Conservation (phyloP, 2,888 invertebrate genomes). For the Caenorhabditis imperialis region DNA sequence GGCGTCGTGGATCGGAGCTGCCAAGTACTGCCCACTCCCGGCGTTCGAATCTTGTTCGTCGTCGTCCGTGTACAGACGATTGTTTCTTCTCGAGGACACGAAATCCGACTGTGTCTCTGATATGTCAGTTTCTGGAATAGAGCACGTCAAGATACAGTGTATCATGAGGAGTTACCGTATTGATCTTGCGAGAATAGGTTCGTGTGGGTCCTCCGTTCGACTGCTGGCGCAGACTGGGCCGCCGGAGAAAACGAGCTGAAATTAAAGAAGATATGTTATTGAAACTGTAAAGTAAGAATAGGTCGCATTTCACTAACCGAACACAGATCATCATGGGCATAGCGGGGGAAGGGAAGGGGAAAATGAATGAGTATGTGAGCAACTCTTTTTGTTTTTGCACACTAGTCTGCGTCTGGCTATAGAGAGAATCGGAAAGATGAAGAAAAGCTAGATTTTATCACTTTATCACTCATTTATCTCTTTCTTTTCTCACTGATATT, state of each 20-base stretch:
- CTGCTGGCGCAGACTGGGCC: slow-evolving; percentile 60
- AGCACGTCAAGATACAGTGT: background rate
- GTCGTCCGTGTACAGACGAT: slow-evolving; percentile 47
- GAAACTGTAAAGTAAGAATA: background rate
- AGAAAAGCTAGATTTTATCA: slow-evolving; percentile 31
- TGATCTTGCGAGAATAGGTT: slow-evolving; percentile 57
- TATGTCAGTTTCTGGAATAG: slow-evolving; percentile 52
- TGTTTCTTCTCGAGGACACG: slow-evolving; percentile 54
- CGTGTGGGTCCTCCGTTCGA: slow-evolving; percentile 56
- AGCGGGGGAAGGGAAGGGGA: background rate
- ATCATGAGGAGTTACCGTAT: slow-evolving; percentile 34
- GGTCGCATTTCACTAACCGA: slow-evolving; percentile 25
- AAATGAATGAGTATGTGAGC: slow-evolving; percentile 2
- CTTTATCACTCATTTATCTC: slow-evolving; percentile 18
- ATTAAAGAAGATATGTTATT: background rate
- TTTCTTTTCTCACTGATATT: background rate
- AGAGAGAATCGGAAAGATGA: slow-evolving; percentile 14
- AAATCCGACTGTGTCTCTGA: slow-evolving; percentile 65
- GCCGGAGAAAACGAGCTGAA: slow-evolving; percentile 59
- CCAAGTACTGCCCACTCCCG: slow-evolving; percentile 30
- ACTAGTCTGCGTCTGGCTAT: slow-evolving; percentile 29
- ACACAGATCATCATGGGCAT: slow-evolving; percentile 46
- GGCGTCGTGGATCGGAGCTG: slow-evolving; percentile 26
- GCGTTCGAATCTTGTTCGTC: slow-evolving; percentile 38
- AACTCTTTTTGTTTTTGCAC: slow-evolving; percentile 20